Percentiles rank a stretch among this genome's conserved stretches.
phyloP scores from a whole-genome alignment of 2,888 invertebrate genomes.

The Linhomoeus sp. region DNA sequence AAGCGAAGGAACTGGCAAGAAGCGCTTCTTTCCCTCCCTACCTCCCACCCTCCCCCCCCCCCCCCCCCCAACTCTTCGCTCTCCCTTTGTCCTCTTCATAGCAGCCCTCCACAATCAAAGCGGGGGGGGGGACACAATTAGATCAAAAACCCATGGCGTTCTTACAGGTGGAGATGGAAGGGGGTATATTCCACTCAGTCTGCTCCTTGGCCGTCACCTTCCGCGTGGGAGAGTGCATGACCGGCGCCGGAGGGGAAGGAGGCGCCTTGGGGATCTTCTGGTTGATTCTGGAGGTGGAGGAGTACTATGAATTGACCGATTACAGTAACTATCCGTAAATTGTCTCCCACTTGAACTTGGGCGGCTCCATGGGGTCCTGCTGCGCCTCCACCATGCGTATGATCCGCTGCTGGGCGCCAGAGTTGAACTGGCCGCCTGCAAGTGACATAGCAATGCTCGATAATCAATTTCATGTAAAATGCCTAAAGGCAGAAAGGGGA shows the following conservation, averaged over 20 bases:
- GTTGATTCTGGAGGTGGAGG: conserved; percentile 50
- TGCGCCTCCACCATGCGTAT: conserved; percentile 84
- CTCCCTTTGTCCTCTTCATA: background rate
- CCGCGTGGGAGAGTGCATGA: conserved; percentile 89
- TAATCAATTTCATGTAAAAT: no score
- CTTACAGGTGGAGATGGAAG: conserved; percentile 98
- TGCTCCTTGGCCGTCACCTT: conserved; percentile 93
- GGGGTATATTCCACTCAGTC: conserved; percentile 96
- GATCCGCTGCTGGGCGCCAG: conserved; percentile 76
- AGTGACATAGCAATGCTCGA: no score
- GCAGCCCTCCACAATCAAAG: background rate
- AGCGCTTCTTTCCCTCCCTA: no score
- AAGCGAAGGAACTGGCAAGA: no score
- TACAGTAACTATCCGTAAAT: background rate
- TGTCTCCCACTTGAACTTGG: conserved; percentile 50
- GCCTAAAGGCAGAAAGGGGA: no score
- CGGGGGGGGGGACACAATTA: background rate
- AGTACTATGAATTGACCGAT: background rate
- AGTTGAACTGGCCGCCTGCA: background rate
- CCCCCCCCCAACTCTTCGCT: no score
- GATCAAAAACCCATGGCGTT: conserved; percentile 57
- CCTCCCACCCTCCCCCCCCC: no score
- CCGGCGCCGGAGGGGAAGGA: conserved; percentile 94
- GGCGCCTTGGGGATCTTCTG: conserved; percentile 96
- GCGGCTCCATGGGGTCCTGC: conserved; percentile 94